A percentile compares a stretch with the other conserved stretches of the same genome.
These are phyloP conservation scores for Hylaeus anthracinus DNA, from an alignment of 1,140 invertebrate genomes.

Conservation along the genomic window DNA sequence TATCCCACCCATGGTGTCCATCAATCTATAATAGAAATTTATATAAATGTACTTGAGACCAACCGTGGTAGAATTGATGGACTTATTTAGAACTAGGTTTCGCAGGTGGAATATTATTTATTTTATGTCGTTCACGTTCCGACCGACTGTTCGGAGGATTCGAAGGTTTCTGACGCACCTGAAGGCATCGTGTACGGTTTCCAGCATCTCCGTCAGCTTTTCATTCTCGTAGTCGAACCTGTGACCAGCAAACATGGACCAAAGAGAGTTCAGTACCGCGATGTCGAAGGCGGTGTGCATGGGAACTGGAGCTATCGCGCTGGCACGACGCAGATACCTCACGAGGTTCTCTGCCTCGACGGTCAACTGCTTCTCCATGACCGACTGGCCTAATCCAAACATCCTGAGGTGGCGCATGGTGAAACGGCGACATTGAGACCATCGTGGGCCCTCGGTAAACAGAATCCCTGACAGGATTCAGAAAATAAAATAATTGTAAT, in stretches of 20 bases:
- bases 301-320: slow-evolving; percentile 69
- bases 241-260: slow-evolving; percentile 86
- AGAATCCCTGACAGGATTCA: slow-evolving; percentile 82
- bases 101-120: no score
- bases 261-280: slow-evolving; percentile 86
- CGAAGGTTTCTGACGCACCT: slow-evolving; percentile 50
- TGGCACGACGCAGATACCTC: slow-evolving; percentile 65
- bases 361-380: slow-evolving; percentile 83
- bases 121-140: no score
- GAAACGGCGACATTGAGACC: slow-evolving; percentile 84
- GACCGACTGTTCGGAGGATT: not conserved
- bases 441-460: slow-evolving; percentile 84
- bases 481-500: not conserved
- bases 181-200: slow-evolving; percentile 83
- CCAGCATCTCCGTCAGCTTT: slow-evolving; percentile 80
- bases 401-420: slow-evolving; percentile 83
- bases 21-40: slow-evolving; percentile 70
- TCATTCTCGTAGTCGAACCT: slow-evolving; percentile 83
- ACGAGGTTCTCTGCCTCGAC: slow-evolving; percentile 83
- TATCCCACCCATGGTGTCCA: slow-evolving; percentile 85
- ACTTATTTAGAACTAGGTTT: no score
- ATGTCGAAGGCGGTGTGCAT: slow-evolving; percentile 83
- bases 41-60: not conserved
- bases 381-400: slow-evolving; percentile 84
- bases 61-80: no score